Conservation (phyloP, 2,113 vertebrate genomes). For the Coturnix japonica region DNA sequence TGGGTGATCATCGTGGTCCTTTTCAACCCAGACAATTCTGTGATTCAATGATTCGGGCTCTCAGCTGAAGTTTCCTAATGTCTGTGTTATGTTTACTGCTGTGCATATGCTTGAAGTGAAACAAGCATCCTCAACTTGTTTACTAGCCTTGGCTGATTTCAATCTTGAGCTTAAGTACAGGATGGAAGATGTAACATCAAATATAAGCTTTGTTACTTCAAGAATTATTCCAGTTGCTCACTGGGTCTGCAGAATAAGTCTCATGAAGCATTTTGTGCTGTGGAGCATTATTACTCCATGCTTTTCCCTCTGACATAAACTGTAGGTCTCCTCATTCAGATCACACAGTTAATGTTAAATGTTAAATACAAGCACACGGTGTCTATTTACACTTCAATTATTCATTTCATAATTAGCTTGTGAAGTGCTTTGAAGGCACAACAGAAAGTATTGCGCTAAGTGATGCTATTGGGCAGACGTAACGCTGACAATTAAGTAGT, state of each 20-base stretch:
- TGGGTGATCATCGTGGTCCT: too few relatives aligned
- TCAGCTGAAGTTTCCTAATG: not conserved
- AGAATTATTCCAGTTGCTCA: not conserved
- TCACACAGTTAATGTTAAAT: not conserved
- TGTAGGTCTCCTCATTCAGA: not conserved
- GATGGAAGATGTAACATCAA: not conserved
- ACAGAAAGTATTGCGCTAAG: not conserved
- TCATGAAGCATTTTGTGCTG: not conserved
- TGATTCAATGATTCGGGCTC: not conserved
- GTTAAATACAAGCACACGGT: not conserved
- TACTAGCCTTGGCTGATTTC: not conserved
- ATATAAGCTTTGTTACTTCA: not conserved
- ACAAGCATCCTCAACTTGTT: not conserved
- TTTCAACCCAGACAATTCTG: too few relatives aligned
- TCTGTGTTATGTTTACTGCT: not conserved
- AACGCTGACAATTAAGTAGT: conserved; percentile 12
- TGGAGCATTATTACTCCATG: accelerated
- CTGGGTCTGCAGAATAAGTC: not conserved
- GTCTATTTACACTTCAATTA: conserved; percentile 5
- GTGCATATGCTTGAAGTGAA: not conserved
- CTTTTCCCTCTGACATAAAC: not conserved
- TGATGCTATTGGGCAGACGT: not conserved
- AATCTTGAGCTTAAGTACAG: not conserved
- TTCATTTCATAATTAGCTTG: conserved; percentile 18
- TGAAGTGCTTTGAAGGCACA: not conserved